These are phyloP conservation scores for Heterodera schachtii DNA, from an alignment of 1,140 invertebrate species.

Conservation along the genomic window DNA sequence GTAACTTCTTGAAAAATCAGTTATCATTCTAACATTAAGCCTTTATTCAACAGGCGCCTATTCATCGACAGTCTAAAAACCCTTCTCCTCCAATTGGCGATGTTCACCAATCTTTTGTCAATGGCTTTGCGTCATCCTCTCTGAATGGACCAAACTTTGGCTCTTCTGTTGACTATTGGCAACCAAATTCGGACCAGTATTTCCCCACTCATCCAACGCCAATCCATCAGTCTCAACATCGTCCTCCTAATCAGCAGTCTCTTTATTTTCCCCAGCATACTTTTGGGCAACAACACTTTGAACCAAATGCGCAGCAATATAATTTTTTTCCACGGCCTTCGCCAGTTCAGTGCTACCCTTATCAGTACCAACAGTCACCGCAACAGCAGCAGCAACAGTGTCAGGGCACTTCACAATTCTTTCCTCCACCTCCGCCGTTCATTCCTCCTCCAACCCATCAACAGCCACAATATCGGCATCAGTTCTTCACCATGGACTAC, in stretches of 20 bases:
- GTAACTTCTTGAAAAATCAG: not conserved
- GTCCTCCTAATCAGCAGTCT: not conserved
- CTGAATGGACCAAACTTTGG: not conserved
- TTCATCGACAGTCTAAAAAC: not conserved
- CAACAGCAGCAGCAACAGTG: not conserved
- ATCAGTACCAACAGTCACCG: not conserved
- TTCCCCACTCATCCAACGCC: not conserved
- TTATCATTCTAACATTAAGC: too few relatives aligned
- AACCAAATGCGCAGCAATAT: conserved; percentile 1
- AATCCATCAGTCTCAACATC: not conserved
- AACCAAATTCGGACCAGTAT: not conserved
- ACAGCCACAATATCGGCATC: not conserved
- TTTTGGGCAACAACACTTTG: conserved; percentile 1
- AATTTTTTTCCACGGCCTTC: not conserved
- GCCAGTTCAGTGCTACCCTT: not conserved
- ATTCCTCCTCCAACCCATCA: not conserved
- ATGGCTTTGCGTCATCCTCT: not conserved
- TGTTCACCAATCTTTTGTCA: not conserved
- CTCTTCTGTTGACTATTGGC: not conserved
- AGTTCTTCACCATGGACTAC: not conserved
- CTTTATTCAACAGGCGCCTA: not conserved
- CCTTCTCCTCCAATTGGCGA: not conserved
- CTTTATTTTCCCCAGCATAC: not conserved
- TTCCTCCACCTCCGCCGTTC: not conserved
- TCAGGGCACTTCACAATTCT: not conserved